Percentiles rank a stretch among this genome's conserved stretches.
Evolutionary conservation across 2,888 invertebrate species (phyloP).

Genomic region (Protophormia terraenovae): DNA sequence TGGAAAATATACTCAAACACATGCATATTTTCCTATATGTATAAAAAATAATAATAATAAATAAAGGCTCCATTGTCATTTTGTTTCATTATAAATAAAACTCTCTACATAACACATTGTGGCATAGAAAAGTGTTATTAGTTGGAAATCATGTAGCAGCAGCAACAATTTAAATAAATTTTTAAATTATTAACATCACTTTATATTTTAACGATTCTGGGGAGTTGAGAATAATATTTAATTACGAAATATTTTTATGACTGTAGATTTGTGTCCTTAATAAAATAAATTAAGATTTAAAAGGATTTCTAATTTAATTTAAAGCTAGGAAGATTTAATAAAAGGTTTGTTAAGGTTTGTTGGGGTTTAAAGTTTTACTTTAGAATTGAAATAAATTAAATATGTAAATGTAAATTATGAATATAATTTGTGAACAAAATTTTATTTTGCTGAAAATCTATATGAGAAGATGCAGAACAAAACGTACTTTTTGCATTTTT

Average conservation of each 20-base stretch:
- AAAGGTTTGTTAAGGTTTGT: too few relatives aligned
- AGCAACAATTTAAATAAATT: constrained; percentile 46
- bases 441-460: too few relatives aligned
- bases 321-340: too few relatives aligned
- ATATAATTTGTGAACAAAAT: too few relatives aligned
- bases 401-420: too few relatives aligned
- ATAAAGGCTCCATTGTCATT: constrained; percentile 49
- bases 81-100: constrained; percentile 48
- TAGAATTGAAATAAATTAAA: too few relatives aligned
- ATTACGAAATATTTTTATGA: constrained; percentile 12
- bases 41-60: background rate
- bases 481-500: too few relatives aligned
- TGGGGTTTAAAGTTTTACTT: too few relatives aligned
- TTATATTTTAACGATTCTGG: constrained; percentile 26
- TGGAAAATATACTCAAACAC: constrained; percentile 27
- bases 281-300: background rate
- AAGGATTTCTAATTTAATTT: background rate
- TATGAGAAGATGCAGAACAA: too few relatives aligned
- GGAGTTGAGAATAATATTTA: constrained; percentile 8
- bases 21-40: background rate
- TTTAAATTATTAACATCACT: constrained; percentile 31
- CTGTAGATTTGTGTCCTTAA: background rate
- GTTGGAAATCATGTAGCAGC: constrained; percentile 16
- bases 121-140: constrained; percentile 39
- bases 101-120: constrained; percentile 34